These are phyloP conservation scores for Regulus satrapa DNA, from an alignment of 2,113 vertebrate genomes.

Conservation along the genomic window DNA sequence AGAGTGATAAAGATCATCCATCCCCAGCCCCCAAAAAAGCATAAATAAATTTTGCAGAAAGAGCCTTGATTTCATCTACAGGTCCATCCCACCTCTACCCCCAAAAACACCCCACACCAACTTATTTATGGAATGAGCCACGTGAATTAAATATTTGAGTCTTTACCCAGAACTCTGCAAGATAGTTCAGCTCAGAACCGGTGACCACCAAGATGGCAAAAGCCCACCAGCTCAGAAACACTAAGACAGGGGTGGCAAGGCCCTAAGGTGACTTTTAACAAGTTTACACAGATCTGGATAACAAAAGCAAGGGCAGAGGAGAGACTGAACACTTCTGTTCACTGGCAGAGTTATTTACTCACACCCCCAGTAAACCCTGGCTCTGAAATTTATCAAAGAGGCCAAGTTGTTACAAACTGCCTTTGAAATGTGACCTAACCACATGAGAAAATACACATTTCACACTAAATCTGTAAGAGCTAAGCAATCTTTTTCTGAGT, in stretches of 20 bases:
- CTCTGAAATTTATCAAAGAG: neutral
- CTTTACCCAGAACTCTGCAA: neutral
- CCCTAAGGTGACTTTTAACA: fast-evolving
- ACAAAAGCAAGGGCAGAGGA: neutral
- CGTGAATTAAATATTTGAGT: neutral
- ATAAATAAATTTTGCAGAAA: neutral
- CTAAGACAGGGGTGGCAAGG: fast-evolving
- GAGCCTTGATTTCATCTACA: neutral
- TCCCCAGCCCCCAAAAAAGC: neutral
- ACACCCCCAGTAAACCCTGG: neutral
- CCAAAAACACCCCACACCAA: neutral
- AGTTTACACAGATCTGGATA: neutral
- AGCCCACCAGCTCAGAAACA: neutral
- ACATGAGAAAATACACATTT: neutral
- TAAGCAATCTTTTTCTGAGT: neutral
- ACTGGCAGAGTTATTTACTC: neutral
- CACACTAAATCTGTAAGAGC: neutral
- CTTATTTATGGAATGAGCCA: neutral
- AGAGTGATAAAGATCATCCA: neutral
- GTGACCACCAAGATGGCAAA: neutral
- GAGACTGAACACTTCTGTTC: neutral
- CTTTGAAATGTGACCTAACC: neutral
- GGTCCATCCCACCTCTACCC: fast-evolving
- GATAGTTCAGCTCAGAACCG: neutral
- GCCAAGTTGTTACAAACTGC: neutral